phyloP scores from a whole-genome alignment of 2,113 vertebrate genomes.

The Ia io region DNA sequence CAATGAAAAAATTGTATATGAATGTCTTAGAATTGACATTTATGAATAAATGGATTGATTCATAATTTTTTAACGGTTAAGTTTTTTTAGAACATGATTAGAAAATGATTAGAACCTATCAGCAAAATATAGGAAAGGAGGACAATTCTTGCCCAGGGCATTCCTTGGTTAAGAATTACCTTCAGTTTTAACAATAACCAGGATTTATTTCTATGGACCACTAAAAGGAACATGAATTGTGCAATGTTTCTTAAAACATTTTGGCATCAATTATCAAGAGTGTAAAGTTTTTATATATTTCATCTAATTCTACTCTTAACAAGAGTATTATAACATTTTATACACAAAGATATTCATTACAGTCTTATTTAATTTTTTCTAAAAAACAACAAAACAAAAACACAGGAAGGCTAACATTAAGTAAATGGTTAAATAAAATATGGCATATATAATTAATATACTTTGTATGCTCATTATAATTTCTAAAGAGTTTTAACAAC shows the following conservation, averaged over 20 bases:
- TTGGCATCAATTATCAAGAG: not conserved
- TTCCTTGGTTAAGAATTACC: not conserved
- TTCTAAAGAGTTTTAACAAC: not conserved
- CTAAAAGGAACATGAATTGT: not conserved
- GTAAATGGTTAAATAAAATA: not conserved
- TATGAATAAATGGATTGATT: not conserved
- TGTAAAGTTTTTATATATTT: not conserved
- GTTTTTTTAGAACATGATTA: not conserved
- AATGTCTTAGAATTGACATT: not conserved
- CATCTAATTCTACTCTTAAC: not conserved
- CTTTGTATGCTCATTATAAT: not conserved
- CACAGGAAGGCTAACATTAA: not conserved
- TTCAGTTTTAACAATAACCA: conserved; percentile 9
- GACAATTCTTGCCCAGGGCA: not conserved
- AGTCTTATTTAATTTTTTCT: not conserved
- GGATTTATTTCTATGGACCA: not conserved
- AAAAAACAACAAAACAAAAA: not conserved
- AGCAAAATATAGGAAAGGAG: not conserved
- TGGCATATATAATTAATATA: not conserved
- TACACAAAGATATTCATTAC: not conserved
- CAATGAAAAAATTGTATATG: not conserved
- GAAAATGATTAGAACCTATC: not conserved
- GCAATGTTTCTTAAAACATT: not conserved
- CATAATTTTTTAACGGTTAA: not conserved
- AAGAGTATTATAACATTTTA: not conserved